Percentiles rank a stretch among this genome's conserved stretches.
Conservation (phyloP, 1,140 invertebrate genomes). For the Zaprionus ghesquierei region DNA sequence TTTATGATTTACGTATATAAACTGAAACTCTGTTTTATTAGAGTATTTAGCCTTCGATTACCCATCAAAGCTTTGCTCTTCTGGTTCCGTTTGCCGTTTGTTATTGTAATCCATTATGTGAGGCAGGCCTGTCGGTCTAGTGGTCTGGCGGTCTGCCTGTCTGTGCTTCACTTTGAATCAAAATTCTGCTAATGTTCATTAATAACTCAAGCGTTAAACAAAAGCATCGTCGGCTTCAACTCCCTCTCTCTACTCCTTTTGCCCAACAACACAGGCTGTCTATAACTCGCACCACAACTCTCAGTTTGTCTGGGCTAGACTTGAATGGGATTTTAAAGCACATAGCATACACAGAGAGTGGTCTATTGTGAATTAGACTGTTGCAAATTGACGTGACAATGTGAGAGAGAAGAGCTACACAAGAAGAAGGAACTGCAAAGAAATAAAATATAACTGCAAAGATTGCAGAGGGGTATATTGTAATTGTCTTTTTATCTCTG, state of each 20-base stretch:
- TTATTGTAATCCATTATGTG: constrained; percentile 42
- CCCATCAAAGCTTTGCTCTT: not conserved
- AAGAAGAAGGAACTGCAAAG: not conserved
- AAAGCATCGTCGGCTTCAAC: constrained; percentile 32
- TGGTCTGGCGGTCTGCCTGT: constrained; percentile 19
- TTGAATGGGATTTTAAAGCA: constrained; percentile 18
- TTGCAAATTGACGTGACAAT: constrained; percentile 37
- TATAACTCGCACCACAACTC: not conserved
- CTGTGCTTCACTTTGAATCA: constrained; percentile 37
- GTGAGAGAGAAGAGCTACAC: constrained; percentile 3
- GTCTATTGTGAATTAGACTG: constrained; percentile 51
- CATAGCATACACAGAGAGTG: constrained; percentile 38
- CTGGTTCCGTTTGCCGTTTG: constrained; percentile 32
- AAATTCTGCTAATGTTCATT: constrained; percentile 70
- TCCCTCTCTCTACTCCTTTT: not conserved
- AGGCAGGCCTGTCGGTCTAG: constrained; percentile 4
- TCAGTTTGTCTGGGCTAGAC: constrained; percentile 26
- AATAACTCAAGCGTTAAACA: constrained; percentile 71
- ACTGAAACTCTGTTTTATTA: not conserved
- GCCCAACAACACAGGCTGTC: not conserved
- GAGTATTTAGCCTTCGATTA: not conserved
- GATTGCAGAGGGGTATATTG: not conserved
- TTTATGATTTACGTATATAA: not conserved
- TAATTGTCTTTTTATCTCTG: constrained; percentile 22
- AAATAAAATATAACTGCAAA: not conserved